Conservation (phyloP, 2,113 vertebrate species). For the Neoarius graeffei region DNA sequence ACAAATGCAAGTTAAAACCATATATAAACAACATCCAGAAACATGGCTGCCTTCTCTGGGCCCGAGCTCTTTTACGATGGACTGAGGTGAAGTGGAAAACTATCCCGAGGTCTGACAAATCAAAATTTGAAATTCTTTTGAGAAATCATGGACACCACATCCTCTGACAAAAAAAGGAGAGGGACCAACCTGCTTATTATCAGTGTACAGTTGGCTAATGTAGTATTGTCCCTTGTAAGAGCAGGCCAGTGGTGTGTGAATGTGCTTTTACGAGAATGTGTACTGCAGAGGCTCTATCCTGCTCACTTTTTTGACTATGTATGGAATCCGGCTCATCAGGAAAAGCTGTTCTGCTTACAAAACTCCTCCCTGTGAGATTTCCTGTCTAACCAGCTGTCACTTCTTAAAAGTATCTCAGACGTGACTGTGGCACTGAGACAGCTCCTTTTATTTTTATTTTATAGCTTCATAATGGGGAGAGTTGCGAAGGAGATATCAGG, state of each 20-base stretch:
- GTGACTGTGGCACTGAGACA: background rate
- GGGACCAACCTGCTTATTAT: no score
- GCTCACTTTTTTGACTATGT: background rate
- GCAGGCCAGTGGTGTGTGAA: background rate
- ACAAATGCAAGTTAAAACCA: no score
- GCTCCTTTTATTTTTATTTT: slow-evolving; percentile 10
- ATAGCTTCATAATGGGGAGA: slow-evolving; percentile 66
- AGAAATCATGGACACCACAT: no score
- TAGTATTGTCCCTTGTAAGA: background rate
- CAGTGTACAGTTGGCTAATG: no score
- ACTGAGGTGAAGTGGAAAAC: no score
- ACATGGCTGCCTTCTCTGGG: no score
- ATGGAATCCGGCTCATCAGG: slow-evolving; percentile 68
- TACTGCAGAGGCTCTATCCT: background rate
- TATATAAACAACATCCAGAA: no score
- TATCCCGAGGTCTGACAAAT: no score
- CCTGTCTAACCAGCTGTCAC: slow-evolving; percentile 43
- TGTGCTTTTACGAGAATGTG: background rate
- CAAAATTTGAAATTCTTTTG: no score
- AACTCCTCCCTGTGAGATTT: slow-evolving; percentile 54
- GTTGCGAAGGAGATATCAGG: slow-evolving; percentile 78
- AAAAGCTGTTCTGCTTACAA: slow-evolving; percentile 31
- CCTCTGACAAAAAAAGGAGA: no score
- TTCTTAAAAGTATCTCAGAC: slow-evolving; percentile 38
- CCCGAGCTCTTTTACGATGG: no score